phyloP scores from a whole-genome alignment of 1,140 invertebrate genomes.

The Diachasma alloeum region DNA sequence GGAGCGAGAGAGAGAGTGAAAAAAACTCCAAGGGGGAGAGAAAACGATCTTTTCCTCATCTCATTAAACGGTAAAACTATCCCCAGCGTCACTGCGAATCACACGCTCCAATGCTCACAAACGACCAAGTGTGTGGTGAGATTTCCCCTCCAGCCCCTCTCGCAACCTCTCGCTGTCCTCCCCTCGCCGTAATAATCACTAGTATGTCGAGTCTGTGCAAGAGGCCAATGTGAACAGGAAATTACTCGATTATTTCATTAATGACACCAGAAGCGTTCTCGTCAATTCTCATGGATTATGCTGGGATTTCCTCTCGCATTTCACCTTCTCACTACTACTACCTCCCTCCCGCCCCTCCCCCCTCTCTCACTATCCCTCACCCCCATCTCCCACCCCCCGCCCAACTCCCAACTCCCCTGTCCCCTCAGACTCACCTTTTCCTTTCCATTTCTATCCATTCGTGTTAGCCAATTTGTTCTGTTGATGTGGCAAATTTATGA shows the following conservation, averaged over 20 bases:
- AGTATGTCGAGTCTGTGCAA: neutral
- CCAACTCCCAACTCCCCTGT: no score
- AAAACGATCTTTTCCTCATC: slow-evolving; percentile 1
- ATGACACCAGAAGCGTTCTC: slow-evolving; percentile 18
- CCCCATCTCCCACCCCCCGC: neutral
- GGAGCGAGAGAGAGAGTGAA: neutral
- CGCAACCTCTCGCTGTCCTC: neutral
- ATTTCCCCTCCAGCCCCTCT: neutral
- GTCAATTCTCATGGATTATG: slow-evolving; percentile 24
- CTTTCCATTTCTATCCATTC: neutral
- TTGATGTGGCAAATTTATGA: neutral
- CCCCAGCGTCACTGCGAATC: neutral
- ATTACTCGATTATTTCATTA: slow-evolving; percentile 38
- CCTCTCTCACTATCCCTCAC: neutral
- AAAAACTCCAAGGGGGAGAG: neutral
- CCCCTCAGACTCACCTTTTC: neutral
- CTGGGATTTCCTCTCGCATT: neutral
- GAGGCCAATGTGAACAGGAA: slow-evolving; percentile 26
- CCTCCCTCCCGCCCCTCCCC: neutral
- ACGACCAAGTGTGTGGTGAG: slow-evolving; percentile 4
- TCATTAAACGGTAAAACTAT: slow-evolving; percentile 2
- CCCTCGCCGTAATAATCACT: neutral
- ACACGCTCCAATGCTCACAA: neutral
- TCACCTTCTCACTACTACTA: neutral
- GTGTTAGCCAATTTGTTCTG: neutral